Percentiles rank a stretch among this genome's conserved stretches.
Conservation (phyloP, 2,113 vertebrate species). For the Propithecus coquereli region DNA sequence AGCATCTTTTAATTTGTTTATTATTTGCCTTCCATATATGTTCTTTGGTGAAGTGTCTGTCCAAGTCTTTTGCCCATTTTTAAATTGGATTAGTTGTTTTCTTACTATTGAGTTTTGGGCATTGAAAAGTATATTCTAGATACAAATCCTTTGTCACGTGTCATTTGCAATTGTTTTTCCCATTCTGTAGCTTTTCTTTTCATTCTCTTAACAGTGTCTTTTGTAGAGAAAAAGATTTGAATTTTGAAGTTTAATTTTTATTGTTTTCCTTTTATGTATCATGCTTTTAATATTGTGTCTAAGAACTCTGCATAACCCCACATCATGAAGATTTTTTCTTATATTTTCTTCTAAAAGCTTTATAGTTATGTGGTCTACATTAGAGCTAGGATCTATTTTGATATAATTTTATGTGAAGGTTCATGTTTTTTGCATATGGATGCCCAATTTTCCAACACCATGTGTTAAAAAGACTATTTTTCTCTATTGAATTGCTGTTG, state of each 20-base stretch:
- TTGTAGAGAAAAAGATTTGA: background rate
- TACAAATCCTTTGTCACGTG: background rate
- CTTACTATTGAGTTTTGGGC: background rate
- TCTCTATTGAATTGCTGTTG: background rate
- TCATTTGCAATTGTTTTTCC: background rate
- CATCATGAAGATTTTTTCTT: background rate
- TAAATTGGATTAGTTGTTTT: background rate
- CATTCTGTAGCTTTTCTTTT: background rate
- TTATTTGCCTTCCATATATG: background rate
- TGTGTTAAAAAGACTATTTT: background rate
- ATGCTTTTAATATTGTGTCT: background rate
- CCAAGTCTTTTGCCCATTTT: background rate
- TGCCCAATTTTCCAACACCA: background rate
- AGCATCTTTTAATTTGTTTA: background rate
- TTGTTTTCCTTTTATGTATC: background rate
- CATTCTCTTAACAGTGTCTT: background rate
- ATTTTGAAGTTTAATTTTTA: background rate
- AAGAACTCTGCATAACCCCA: background rate
- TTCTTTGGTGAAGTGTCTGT: background rate
- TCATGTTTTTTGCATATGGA: background rate
- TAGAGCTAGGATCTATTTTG: background rate
- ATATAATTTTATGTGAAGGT: background rate
- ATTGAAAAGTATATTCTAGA: background rate
- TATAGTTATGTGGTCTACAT: background rate
- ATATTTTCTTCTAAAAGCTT: background rate